phyloP scores from a whole-genome alignment of 2,888 invertebrate species.

The Malthinus seriepunctatus region DNA sequence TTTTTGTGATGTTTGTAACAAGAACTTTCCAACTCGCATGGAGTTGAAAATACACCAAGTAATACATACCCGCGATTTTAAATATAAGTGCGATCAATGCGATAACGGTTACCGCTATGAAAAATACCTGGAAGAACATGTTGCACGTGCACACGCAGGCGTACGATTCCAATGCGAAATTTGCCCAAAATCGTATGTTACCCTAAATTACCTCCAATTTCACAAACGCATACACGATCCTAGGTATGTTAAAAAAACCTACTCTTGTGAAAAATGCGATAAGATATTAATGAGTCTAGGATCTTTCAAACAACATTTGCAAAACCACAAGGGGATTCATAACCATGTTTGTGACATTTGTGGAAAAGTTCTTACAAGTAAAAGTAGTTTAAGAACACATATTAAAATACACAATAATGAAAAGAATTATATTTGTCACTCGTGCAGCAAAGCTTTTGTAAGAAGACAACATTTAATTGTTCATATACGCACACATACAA shows the following conservation, averaged over 20 bases:
- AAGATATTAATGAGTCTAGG: slow-evolving; percentile 8
- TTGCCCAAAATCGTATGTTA: slow-evolving; percentile 54
- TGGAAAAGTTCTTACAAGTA: slow-evolving; percentile 56
- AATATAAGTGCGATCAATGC: slow-evolving; percentile 44
- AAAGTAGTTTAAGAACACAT: slow-evolving; percentile 39
- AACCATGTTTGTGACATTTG: slow-evolving; percentile 54
- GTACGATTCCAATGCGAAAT: slow-evolving; percentile 41
- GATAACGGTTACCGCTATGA: slow-evolving; percentile 40
- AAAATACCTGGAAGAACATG: slow-evolving; percentile 30
- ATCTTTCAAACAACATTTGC: slow-evolving; percentile 21
- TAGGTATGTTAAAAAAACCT: slow-evolving; percentile 20
- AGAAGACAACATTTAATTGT: slow-evolving; percentile 53
- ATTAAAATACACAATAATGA: slow-evolving; percentile 49
- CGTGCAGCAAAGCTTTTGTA: slow-evolving; percentile 56
- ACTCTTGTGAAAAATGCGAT: slow-evolving; percentile 24
- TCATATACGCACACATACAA: slow-evolving; percentile 60
- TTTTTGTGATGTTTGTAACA: too few species aligned
- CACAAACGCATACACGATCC: slow-evolving; percentile 30
- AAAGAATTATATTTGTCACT: slow-evolving; percentile 44
- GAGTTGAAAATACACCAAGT: too few species aligned
- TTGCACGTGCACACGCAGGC: slow-evolving; percentile 27
- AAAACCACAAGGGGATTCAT: slow-evolving; percentile 19
- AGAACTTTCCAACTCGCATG: too few species aligned
- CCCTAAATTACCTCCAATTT: slow-evolving; percentile 38
- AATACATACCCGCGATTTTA: slow-evolving; percentile 21